phyloP scores from a whole-genome alignment of 2,797 vertebrate genomes.

The Champsocephalus gunnari region DNA sequence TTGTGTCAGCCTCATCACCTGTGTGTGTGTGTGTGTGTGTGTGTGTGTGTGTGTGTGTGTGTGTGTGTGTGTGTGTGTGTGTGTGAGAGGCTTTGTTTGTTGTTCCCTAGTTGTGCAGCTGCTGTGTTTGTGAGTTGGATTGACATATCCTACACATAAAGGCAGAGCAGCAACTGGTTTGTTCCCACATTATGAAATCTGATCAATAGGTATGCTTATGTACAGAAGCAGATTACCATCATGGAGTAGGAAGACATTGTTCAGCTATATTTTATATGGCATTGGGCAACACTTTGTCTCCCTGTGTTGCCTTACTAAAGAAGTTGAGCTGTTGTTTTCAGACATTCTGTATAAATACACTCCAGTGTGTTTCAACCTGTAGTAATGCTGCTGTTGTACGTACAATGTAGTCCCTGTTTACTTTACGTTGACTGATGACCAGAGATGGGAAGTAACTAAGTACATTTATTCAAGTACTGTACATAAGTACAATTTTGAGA shows the following conservation, averaged over 20 bases:
- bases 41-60: too few species aligned
- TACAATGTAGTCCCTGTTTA: neutral
- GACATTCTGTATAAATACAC: neutral
- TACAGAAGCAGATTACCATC: neutral
- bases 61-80: neutral
- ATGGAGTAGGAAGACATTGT: too few species aligned
- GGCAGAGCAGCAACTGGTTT: neutral
- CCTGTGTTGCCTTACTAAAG: conserved; percentile 1
- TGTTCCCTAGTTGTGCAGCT: conserved; percentile 60
- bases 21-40: neutral
- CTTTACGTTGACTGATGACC: neutral
- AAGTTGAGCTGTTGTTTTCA: neutral
- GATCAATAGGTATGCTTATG: neutral
- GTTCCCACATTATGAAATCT: neutral
- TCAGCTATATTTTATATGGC: too few species aligned
- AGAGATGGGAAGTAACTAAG: too few species aligned
- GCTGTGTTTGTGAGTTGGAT: conserved; percentile 49
- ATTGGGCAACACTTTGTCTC: neutral
- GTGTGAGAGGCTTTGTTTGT: conserved; percentile 54
- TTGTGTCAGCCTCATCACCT: neutral
- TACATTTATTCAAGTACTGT: too few species aligned
- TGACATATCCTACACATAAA: conserved; percentile 27
- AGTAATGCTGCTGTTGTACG: neutral
- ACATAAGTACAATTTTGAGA: too few species aligned
- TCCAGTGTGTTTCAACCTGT: neutral